Base-by-base conservation (phyloP, 2,113 vertebrate species). In the Limanda limanda region DNA sequence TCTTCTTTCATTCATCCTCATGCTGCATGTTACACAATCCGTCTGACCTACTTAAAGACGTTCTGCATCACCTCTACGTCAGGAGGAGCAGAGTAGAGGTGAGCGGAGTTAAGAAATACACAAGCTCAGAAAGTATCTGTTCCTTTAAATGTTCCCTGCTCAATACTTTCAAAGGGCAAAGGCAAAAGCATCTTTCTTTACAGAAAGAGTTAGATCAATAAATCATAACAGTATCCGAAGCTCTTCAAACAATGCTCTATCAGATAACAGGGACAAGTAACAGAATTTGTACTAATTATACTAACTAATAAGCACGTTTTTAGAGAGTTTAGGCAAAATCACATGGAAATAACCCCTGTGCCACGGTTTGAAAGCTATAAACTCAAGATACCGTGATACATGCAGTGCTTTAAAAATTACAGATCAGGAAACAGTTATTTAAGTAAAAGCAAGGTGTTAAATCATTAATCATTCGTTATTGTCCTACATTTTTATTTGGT, bases 1-100 rank as follows among this genome's bases (percentile, higher is more conserved):
- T 42, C 27, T 65, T 58, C 42, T 47, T 64, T 42, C 54, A 68
- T 68, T 78, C 68, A 17, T 69, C 40, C 31, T 70, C 13, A 31
- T n/a, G 31, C 13, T 27, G 64, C 17, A 17, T n/a, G 24, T 68
- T 74, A 78, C 64, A 74, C 70, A 68, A 83, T 37, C 62, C 62
- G 37, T 17, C 52, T 21, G 59, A 77, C 74, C 66, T 75, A 65
- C 37, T 78, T 74, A 37, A 6, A 56, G 8, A 23, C 4, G 0
- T 18, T 45, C 48, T 8, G 54, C 76, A 71, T 57, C 66, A 78
- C 66, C 48, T 77, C 27, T 8, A 56, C 7, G 12, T 61, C 56
- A 68, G 24, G 31, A 60, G 54, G 40, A 57, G 48, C 1, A 15
- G 52, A 57, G 48, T 2, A 15, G 52, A 55, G 24, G 18, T 21